These are phyloP conservation scores for Drosophila kikkawai DNA, from an alignment of 1,140 invertebrate species.

Conservation along the genomic window DNA sequence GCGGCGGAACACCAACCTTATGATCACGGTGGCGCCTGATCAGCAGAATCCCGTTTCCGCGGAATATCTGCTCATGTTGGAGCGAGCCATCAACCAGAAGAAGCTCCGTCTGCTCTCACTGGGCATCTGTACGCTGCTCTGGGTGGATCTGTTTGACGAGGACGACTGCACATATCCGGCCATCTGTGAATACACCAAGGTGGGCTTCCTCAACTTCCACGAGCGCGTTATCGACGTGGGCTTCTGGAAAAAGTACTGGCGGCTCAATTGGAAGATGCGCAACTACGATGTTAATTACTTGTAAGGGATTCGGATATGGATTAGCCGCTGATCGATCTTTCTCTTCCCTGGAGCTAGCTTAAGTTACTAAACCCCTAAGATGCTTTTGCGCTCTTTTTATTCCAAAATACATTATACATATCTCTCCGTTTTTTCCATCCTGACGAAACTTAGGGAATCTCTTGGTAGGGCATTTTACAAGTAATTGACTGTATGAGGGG, in stretches of 20 bases:
- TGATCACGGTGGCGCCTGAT: conserved; percentile 88
- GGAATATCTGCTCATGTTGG: conserved; percentile 88
- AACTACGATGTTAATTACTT: conserved; percentile 92
- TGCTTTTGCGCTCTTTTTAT: conserved; percentile 82
- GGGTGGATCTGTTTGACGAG: conserved; percentile 89
- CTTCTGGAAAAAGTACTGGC: conserved; percentile 91
- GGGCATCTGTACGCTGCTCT: conserved; percentile 91
- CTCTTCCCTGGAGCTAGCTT: conserved; percentile 27
- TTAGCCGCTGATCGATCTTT: background rate
- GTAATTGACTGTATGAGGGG: conserved; percentile 70
- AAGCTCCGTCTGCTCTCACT: conserved; percentile 88
- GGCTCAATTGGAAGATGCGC: conserved; percentile 89
- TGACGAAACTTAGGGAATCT: conserved; percentile 40
- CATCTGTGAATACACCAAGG: conserved; percentile 90
- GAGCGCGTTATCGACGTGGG: conserved; percentile 92
- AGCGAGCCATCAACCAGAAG: conserved; percentile 88
- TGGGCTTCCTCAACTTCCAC: conserved; percentile 87
- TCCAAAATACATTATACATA: conserved; percentile 39
- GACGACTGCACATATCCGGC: conserved; percentile 89
- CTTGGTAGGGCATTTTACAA: conserved; percentile 56
- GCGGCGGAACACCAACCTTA: conserved; percentile 86
- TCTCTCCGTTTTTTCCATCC: background rate
- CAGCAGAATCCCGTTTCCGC: conserved; percentile 89
- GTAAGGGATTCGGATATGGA: conserved; percentile 34
- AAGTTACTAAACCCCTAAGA: conserved; percentile 46